Percentiles rank a stretch among this genome's conserved stretches.
These are phyloP conservation scores for Vicugna pacos DNA, from an alignment of 2,113 vertebrate genomes.

Conservation along the genomic window DNA sequence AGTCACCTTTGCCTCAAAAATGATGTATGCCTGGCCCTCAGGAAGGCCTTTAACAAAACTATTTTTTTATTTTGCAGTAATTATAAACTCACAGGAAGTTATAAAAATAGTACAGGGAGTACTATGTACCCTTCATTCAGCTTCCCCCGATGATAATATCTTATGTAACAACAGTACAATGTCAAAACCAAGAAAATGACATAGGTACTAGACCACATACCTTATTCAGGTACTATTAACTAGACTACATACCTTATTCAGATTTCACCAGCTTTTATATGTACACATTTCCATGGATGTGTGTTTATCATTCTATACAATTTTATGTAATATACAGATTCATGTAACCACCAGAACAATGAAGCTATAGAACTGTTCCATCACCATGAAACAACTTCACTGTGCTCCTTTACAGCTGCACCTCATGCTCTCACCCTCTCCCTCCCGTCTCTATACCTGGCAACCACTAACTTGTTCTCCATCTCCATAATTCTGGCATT, in stretches of 20 bases:
- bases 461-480: slow-evolving; percentile 29
- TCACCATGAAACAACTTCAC: not conserved
- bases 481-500: slow-evolving; percentile 27
- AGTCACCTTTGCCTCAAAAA: not conserved
- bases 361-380: not conserved
- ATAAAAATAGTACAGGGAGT: slow-evolving; percentile 50
- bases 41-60: not conserved
- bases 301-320: not conserved
- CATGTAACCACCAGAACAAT: not conserved
- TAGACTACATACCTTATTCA: too few species aligned
- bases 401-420: not conserved
- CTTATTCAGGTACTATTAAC: too few species aligned
- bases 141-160: not conserved
- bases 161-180: not conserved
- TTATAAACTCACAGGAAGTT: slow-evolving; percentile 45
- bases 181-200: slow-evolving; percentile 46
- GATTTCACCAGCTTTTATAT: slow-evolving; percentile 30
- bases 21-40: not conserved
- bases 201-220: not conserved
- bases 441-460: not conserved
- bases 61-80: slow-evolving; percentile 51
- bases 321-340: not conserved
- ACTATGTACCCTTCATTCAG: not conserved
- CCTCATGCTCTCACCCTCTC: not conserved
- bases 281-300: not conserved